A percentile compares a stretch with the other conserved stretches of the same genome.
These are phyloP conservation scores for Zaprionus inermis DNA, from an alignment of 1,140 invertebrate genomes.

Conservation along the genomic window DNA sequence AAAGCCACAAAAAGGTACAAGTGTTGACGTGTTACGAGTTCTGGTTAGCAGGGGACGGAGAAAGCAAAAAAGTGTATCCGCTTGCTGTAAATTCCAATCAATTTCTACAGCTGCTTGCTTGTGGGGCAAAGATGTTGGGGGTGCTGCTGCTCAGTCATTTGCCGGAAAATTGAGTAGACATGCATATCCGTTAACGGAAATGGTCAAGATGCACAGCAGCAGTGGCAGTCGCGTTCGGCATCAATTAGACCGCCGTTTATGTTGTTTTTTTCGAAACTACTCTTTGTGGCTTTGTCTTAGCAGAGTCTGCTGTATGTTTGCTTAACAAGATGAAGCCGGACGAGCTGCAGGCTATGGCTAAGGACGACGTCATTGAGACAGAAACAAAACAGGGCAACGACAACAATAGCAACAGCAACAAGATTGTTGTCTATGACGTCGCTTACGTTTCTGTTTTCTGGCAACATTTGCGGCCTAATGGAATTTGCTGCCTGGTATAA, in stretches of 20 bases:
- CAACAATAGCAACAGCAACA: conserved; percentile 20
- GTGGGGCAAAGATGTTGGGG: conserved; percentile 33
- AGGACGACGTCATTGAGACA: conserved; percentile 80
- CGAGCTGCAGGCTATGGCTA: conserved; percentile 65
- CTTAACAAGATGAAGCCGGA: conserved; percentile 76
- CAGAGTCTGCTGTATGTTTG: conserved; percentile 68
- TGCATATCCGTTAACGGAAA: conserved; percentile 68
- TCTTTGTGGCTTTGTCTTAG: conserved; percentile 67
- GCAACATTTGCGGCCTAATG: conserved; percentile 77
- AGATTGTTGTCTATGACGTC: conserved; percentile 47
- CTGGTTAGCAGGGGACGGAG: background rate
- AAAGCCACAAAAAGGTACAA: conserved; percentile 62
- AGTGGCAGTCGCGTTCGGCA: conserved; percentile 42
- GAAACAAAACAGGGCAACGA: conserved; percentile 45
- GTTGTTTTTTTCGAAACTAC: conserved; percentile 8
- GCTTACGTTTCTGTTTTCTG: conserved; percentile 29
- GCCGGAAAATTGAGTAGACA: conserved; percentile 81
- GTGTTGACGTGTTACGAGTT: conserved; percentile 57
- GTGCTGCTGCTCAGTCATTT: conserved; percentile 59
- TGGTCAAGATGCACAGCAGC: conserved; percentile 73
- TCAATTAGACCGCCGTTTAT: conserved; percentile 64
- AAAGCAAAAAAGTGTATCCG: conserved; percentile 49
- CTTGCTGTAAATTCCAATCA: conserved; percentile 80
- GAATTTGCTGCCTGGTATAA: conserved; percentile 68
- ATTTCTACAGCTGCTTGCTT: conserved; percentile 61